A percentile compares a stretch with the other conserved stretches of the same genome.
phyloP scores from a whole-genome alignment of 2,797 vertebrate species.

The Phylloscopus collybita region DNA sequence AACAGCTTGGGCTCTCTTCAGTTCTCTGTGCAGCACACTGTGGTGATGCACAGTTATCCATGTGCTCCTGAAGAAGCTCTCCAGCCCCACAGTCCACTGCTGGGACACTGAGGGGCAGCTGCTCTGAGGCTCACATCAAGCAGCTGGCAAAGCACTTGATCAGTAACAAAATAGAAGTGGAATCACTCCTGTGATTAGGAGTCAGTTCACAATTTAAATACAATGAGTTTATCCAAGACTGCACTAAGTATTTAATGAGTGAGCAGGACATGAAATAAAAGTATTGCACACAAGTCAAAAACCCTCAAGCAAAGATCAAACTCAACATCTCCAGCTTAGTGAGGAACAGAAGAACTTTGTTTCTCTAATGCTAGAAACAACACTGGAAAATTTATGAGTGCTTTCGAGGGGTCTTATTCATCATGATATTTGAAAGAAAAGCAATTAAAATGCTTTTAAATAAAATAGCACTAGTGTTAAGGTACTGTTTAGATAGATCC shows the following conservation, averaged over 20 bases:
- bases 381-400: neutral
- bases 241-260: neutral
- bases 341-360: neutral
- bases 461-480: neutral
- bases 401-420: neutral
- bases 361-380: neutral
- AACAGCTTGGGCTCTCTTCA: neutral
- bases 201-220: neutral
- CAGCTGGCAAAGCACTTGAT: neutral
- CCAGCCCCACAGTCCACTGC: neutral
- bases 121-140: neutral
- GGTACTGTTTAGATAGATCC: neutral
- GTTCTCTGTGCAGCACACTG: accelerated
- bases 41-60: neutral
- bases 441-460: neutral
- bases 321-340: neutral
- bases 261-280: neutral
- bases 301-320: neutral
- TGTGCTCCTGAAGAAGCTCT: neutral
- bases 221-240: neutral
- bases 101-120: neutral
- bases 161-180: neutral
- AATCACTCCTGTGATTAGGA: neutral
- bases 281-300: neutral
- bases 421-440: conserved; percentile 1